Conservation (phyloP, 1,140 invertebrate species). For the Tetragnatha versicolor region DNA sequence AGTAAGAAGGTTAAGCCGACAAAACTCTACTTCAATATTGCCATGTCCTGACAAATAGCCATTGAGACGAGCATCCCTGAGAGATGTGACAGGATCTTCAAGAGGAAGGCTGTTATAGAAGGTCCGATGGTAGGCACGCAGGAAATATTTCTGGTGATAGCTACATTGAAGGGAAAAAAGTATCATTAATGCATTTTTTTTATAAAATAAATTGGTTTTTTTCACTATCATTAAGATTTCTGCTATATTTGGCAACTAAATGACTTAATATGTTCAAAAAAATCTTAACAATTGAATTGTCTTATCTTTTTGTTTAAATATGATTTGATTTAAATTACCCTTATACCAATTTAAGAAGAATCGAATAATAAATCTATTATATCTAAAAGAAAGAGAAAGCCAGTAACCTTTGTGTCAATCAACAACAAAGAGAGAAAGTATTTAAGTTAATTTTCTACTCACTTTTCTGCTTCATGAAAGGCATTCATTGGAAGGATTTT, state of each 20-base stretch:
- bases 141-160: slow-evolving; percentile 91
- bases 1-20: no score
- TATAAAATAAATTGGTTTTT: no score
- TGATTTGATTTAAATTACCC: not conserved
- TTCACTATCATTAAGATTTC: no score
- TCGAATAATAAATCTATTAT: not conserved
- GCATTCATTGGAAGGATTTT: slow-evolving; percentile 74
- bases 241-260: no score
- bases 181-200: no score
- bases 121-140: slow-evolving; percentile 77
- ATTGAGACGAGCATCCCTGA: slow-evolving; percentile 26
- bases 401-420: not conserved
- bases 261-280: no score
- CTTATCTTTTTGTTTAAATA: not conserved
- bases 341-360: not conserved
- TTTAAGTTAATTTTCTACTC: no score
- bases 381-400: not conserved
- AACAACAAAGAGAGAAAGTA: no score
- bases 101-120: slow-evolving; percentile 75
- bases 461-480: slow-evolving; percentile 93
- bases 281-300: not conserved
- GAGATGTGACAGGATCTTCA: slow-evolving; percentile 57
- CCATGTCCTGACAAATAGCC: slow-evolving; percentile 27
- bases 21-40: not conserved
- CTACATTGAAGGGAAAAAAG: slow-evolving; percentile 65